These are phyloP conservation scores for Argyresthia goedartella DNA, from an alignment of 2,888 invertebrate species.

Conservation along the genomic window DNA sequence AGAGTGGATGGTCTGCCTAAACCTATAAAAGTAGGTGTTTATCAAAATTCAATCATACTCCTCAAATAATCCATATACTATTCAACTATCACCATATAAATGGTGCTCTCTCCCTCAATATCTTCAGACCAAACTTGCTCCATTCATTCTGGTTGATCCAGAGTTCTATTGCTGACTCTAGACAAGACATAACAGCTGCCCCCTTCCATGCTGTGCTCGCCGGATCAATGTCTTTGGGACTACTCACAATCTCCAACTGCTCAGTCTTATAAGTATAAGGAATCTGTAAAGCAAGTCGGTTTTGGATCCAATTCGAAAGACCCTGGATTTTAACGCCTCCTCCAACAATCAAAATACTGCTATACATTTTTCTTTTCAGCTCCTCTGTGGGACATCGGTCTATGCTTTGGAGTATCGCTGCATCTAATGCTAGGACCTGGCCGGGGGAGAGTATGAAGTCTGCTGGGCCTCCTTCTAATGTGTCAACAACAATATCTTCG, in stretches of 20 bases:
- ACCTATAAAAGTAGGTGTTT: too few species aligned
- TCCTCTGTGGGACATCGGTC: conserved; percentile 91
- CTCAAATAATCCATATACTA: neutral
- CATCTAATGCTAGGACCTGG: conserved; percentile 89
- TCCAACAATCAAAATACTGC: conserved; percentile 91
- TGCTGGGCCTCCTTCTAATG: conserved; percentile 65
- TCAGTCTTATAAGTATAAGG: conserved; percentile 85
- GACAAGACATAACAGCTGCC: conserved; percentile 91
- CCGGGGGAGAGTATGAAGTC: conserved; percentile 81
- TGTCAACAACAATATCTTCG: conserved; percentile 81
- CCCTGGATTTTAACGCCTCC: conserved; percentile 91
- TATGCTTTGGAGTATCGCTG: conserved; percentile 92
- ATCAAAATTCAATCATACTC: neutral
- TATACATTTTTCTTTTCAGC: conserved; percentile 93
- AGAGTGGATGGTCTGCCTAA: too few species aligned
- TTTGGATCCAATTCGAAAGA: conserved; percentile 89
- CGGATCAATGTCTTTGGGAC: conserved; percentile 93
- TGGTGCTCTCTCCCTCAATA: conserved; percentile 91
- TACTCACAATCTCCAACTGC: conserved; percentile 89
- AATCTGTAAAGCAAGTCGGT: conserved; percentile 85
- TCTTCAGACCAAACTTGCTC: conserved; percentile 85
- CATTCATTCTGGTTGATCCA: conserved; percentile 92
- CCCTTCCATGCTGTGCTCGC: conserved; percentile 95
- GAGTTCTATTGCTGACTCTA: conserved; percentile 93
- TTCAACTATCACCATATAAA: conserved; percentile 81